phyloP scores from a whole-genome alignment of 2,113 vertebrate species.

The Zosterops borbonicus region DNA sequence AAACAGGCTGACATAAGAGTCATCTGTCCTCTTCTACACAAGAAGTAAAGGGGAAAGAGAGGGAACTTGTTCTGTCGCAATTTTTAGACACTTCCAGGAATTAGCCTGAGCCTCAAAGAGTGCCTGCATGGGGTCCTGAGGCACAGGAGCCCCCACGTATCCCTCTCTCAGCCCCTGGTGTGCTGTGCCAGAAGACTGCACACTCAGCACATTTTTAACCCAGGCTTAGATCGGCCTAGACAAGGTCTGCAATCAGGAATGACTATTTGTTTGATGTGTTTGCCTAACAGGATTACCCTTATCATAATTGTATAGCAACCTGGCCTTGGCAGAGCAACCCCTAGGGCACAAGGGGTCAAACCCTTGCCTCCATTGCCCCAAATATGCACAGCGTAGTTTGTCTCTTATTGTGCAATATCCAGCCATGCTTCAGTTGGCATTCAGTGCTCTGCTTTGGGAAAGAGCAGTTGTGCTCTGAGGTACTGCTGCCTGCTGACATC shows the following conservation, averaged over 20 bases:
- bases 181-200: not conserved
- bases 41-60: slow-evolving; percentile 23
- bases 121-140: not conserved
- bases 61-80: not conserved
- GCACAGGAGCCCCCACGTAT: not conserved
- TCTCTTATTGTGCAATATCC: not conserved
- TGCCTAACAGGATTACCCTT: slow-evolving; percentile 64
- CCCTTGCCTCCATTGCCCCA: not conserved
- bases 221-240: not conserved
- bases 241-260: not conserved
- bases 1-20: slow-evolving; percentile 64
- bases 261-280: slow-evolving; percentile 46
- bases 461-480: not conserved
- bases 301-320: slow-evolving; percentile 39
- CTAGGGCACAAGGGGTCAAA: not conserved
- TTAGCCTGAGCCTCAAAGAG: not conserved
- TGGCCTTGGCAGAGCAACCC: slow-evolving; percentile 50
- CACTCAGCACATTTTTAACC: slow-evolving; percentile 39
- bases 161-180: not conserved
- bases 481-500: not conserved
- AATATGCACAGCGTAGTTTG: not conserved
- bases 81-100: not conserved
- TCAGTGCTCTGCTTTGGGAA: not conserved
- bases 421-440: not conserved
- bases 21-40: slow-evolving; percentile 54